Evolutionary conservation across 1,140 invertebrate genomes (phyloP).

Genomic region (Lordiphosa stackelbergi): DNA sequence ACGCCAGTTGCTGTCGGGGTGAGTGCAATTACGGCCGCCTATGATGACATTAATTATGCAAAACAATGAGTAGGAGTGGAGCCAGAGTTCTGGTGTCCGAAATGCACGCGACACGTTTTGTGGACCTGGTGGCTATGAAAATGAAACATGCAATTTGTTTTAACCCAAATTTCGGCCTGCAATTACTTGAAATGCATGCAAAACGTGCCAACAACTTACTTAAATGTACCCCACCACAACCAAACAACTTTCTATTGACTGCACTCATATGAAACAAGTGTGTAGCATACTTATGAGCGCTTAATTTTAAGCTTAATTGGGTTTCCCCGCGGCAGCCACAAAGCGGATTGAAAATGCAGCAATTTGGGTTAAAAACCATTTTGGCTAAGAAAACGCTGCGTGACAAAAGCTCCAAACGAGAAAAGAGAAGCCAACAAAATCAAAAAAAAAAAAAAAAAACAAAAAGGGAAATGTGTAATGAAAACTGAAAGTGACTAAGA

Average conservation of each 20-base stretch:
- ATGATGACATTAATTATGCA: conserved; percentile 71
- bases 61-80: conserved; percentile 20
- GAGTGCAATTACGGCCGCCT: conserved; percentile 58
- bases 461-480: conserved; percentile 31
- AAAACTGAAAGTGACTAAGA: conserved; percentile 58
- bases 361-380: conserved; percentile 66
- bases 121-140: conserved; percentile 21
- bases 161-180: conserved; percentile 57
- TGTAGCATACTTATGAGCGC: conserved; percentile 1
- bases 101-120: conserved; percentile 16
- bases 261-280: conserved; percentile 3
- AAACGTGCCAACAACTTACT: conserved; percentile 9
- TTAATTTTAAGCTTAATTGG: conserved; percentile 1
- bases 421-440: conserved; percentile 9
- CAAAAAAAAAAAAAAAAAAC: conserved; percentile 5
- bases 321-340: not conserved
- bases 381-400: conserved; percentile 45
- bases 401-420: conserved; percentile 34
- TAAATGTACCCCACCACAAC: too few relatives aligned
- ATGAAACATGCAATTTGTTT: conserved; percentile 67
- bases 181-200: conserved; percentile 37
- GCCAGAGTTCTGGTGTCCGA: not conserved
- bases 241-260: conserved; percentile 12
- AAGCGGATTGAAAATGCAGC: conserved; percentile 59
- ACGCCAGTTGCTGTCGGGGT: conserved; percentile 8